Evolutionary conservation across 2,888 invertebrate genomes (phyloP), one percentile per base, ranked within the genome.

Genomic region (Zhuqinia jingwanae): DNA sequence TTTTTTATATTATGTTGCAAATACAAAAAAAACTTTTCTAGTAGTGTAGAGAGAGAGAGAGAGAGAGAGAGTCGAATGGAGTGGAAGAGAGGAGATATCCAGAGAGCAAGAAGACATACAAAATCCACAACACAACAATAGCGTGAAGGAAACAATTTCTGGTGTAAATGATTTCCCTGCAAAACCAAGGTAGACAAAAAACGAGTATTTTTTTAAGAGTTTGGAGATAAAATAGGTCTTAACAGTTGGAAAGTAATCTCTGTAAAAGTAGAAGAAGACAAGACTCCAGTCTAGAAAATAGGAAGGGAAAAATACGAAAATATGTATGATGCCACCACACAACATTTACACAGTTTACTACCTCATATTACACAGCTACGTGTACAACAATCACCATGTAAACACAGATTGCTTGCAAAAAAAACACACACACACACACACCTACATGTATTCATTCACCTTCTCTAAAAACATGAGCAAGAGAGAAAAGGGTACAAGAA

Each of bases 111-210:
- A 8, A 36, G n/a, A n/a, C n/a, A n/a, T n/a, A n/a, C n/a, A n/a
- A n/a, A n/a, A n/a, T n/a, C n/a, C 10, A 50, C 47, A 27, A 1
- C 50, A 53, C 27, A 11, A 47, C 13, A 45, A 45, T 20, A 68
- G 68, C 2, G 50, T 36, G 36, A 27, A 76, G 30, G 76, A 80
- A 70, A 80, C 68, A 80, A 80, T 65, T 73, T 81, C 79, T 58
- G 73, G 81, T 81, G 81, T 81, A 81, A 81, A 81, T 81, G 81
- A 73, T 73, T 73, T 45, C 60, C 73, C 81, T 81, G 73, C 73
- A 81, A 80, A 81, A 81, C 22, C 58, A 73, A 73, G 81, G 68
- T 70, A 70, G 13, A 42, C n/a, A n/a, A n/a, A n/a, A 70, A 56
- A 63, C 27, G 56, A 58, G 53, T 53, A n/a, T n/a, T n/a, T n/a